Percentiles rank a stretch among this genome's conserved stretches.
Evolutionary conservation across 2,888 invertebrate species (phyloP).

Genomic region (Pristionchus fissidentatus): DNA sequence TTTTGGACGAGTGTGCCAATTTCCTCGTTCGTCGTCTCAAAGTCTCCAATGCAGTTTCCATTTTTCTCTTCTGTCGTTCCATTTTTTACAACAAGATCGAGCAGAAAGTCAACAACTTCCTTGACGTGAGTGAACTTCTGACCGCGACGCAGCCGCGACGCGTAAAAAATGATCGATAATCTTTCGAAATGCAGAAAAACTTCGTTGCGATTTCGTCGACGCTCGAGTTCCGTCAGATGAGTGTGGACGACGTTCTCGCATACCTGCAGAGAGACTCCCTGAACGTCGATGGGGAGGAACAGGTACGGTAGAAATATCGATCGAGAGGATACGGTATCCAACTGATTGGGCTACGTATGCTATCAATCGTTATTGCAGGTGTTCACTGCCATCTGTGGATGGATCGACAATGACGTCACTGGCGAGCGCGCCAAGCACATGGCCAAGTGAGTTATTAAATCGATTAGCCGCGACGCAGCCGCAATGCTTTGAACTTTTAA

Average conservation of each 20-base stretch:
- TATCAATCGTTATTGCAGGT: no score
- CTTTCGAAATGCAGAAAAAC: slow-evolving; percentile 81
- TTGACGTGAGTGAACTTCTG: slow-evolving; percentile 6
- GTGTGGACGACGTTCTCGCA: slow-evolving; percentile 68
- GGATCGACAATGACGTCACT: no score
- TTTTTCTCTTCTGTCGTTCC: slow-evolving; percentile 55
- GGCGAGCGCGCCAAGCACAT: no score
- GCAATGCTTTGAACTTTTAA: no score
- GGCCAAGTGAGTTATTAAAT: no score
- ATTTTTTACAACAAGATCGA: slow-evolving; percentile 46
- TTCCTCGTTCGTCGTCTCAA: slow-evolving; percentile 82
- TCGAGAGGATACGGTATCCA: no score
- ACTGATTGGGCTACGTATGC: no score
- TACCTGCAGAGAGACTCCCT: slow-evolving; percentile 85
- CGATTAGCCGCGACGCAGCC: no score
- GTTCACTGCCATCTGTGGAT: no score
- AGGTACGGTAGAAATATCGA: slow-evolving; percentile 90
- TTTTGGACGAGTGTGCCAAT: slow-evolving; percentile 87
- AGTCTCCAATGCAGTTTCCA: slow-evolving; percentile 55
- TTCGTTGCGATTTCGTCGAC: slow-evolving; percentile 85
- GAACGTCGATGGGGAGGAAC: slow-evolving; percentile 84
- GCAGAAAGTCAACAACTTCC: not conserved
- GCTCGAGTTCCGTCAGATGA: slow-evolving; percentile 83
- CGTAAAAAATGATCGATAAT: not conserved
- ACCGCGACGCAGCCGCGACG: not conserved